These are phyloP conservation scores for Tricholaema leucomelas DNA, from an alignment of 2,113 vertebrate species.

Conservation along the genomic window DNA sequence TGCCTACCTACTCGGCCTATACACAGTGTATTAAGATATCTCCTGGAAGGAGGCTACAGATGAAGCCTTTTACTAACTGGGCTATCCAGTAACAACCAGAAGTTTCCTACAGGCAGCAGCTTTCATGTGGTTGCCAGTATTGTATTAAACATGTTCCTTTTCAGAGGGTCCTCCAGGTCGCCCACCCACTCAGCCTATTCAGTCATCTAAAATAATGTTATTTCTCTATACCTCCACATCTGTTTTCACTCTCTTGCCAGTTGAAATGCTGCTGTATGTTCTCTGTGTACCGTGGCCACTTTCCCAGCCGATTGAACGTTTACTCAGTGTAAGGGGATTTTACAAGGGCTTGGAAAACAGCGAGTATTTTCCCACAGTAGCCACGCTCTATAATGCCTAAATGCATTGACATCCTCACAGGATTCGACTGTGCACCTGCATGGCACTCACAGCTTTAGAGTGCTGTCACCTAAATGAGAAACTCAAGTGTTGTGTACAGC, in stretches of 20 bases:
- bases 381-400: not conserved
- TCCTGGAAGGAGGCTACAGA: not conserved
- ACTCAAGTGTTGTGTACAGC: not conserved
- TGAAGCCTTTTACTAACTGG: not conserved
- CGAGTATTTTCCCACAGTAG: constrained; percentile 71
- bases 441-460: not conserved
- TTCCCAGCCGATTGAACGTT: constrained; percentile 78
- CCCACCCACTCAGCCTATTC: constrained; percentile 77
- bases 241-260: constrained; percentile 79
- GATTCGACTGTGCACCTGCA: constrained; percentile 53
- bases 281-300: constrained; percentile 76
- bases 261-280: constrained; percentile 73
- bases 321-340: constrained; percentile 74
- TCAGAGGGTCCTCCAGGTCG: constrained; percentile 63
- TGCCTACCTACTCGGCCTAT: accelerated
- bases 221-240: constrained; percentile 73
- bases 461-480: not conserved
- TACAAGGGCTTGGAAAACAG: constrained; percentile 73
- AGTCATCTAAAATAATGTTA: constrained; percentile 78
- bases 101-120: not conserved
- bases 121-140: constrained; percentile 58
- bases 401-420: constrained; percentile 31
- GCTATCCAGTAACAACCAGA: not conserved
- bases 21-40: not conserved
- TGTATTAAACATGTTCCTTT: constrained; percentile 60